Conservation (phyloP, 2,888 invertebrate genomes). For the Mimumesa dahlbomi region DNA sequence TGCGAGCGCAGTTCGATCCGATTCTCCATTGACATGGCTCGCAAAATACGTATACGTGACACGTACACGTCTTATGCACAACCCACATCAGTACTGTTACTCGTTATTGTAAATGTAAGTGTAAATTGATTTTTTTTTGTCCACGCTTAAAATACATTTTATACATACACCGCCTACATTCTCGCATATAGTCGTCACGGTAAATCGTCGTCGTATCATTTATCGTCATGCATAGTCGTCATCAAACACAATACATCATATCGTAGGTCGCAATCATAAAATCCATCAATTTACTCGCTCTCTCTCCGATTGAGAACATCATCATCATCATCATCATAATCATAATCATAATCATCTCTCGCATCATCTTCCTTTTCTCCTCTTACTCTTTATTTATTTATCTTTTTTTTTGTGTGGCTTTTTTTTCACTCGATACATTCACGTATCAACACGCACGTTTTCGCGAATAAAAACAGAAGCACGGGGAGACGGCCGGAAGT, state of each 20-base stretch:
- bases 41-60: conserved; percentile 54
- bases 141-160: conserved; percentile 74
- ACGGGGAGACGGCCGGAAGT: conserved; percentile 48
- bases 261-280: conserved; percentile 28
- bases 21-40: conserved; percentile 49
- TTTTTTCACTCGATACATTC: conserved; percentile 15
- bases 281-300: conserved; percentile 16
- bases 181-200: conserved; percentile 44
- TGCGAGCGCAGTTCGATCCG: conserved; percentile 15
- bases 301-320: conserved; percentile 21
- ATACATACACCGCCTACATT: conserved; percentile 65
- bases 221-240: conserved; percentile 53
- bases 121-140: conserved; percentile 64
- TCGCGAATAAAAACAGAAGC: conserved; percentile 64
- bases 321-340: conserved; percentile 6
- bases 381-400: no score
- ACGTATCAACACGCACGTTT: conserved; percentile 26
- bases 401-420: conserved; percentile 25
- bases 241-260: conserved; percentile 27
- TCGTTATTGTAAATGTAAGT: conserved; percentile 65
- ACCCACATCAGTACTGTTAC: conserved; percentile 66
- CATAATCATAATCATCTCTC: conserved; percentile 14
- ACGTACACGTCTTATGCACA: conserved; percentile 68
- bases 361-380: not conserved
- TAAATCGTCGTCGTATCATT: conserved; percentile 47